Evolutionary conservation across 92 coral and sea anemone genomes (phyloP).

Genomic region (Virgularia gustaviana): DNA sequence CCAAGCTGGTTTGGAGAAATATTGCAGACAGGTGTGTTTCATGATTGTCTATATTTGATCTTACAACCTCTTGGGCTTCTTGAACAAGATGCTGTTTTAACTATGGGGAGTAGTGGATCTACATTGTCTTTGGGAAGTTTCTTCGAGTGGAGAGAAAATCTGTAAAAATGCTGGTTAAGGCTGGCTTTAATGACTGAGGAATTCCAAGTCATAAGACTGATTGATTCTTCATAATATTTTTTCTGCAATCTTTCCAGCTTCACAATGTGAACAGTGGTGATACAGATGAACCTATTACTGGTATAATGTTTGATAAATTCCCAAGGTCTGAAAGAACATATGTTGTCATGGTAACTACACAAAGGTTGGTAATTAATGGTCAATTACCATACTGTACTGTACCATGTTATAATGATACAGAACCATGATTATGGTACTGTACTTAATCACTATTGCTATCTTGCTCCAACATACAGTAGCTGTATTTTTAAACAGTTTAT

Average conservation of each 20-base stretch:
- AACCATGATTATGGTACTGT: neutral
- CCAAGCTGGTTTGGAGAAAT: constrained; percentile 83
- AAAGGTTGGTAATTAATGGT: constrained; percentile 70
- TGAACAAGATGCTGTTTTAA: neutral
- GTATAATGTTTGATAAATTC: constrained; percentile 91
- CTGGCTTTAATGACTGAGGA: too few relatives aligned
- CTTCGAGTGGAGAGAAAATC: neutral
- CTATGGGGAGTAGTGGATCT: too few relatives aligned
- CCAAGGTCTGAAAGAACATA: constrained; percentile 82
- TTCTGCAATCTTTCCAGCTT: constrained; percentile 44
- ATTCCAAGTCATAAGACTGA: too few relatives aligned
- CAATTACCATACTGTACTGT: neutral
- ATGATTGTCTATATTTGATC: neutral
- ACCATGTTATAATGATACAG: neutral
- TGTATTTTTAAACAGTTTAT: too few relatives aligned
- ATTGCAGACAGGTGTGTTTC: constrained; percentile 67
- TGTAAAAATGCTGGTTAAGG: too few relatives aligned
- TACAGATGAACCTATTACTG: constrained; percentile 72
- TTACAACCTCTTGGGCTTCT: neutral
- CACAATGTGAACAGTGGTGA: constrained; percentile 81
- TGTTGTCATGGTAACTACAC: constrained; percentile 86
- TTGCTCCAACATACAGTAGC: too few relatives aligned
- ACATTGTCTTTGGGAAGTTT: too few relatives aligned
- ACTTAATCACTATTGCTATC: neutral
- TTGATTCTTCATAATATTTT: neutral